Evolutionary conservation across 1,140 invertebrate genomes (phyloP).

Genomic region (Drosophila pandora): DNA sequence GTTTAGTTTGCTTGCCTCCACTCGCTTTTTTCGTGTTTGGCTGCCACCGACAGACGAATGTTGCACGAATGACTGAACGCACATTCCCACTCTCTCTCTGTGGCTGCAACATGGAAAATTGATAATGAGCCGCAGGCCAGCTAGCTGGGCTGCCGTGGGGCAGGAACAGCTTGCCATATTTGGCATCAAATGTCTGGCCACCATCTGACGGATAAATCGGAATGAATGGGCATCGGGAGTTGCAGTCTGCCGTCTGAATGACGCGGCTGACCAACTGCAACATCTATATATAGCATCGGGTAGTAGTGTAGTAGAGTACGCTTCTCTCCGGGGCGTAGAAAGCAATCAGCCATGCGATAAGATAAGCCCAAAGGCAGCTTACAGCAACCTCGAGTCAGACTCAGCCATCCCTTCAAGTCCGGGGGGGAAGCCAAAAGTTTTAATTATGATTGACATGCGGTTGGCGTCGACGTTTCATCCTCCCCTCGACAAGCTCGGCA

Average conservation of each 20-base stretch:
- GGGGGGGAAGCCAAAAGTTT: constrained; percentile 49
- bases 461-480: constrained; percentile 38
- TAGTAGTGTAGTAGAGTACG: background rate
- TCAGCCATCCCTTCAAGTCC: constrained; percentile 1
- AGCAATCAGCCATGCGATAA: constrained; percentile 74
- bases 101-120: constrained; percentile 67
- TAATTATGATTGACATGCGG: constrained; percentile 82
- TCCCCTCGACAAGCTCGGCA: constrained; percentile 50
- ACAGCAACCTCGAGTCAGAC: constrained; percentile 1
- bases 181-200: constrained; percentile 54
- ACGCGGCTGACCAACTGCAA: constrained; percentile 42
- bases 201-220: constrained; percentile 23
- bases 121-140: constrained; percentile 66
- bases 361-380: constrained; percentile 55
- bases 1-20: constrained; percentile 25
- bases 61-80: constrained; percentile 52
- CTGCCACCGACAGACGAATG: constrained; percentile 56
- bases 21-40: constrained; percentile 12
- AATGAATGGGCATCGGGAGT: constrained; percentile 42
- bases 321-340: constrained; percentile 43
- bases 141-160: constrained; percentile 6
- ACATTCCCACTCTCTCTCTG: constrained; percentile 12
- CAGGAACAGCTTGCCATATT: constrained; percentile 50
- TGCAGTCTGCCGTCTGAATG: constrained; percentile 50
- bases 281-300: constrained; percentile 13